Percentiles rank a stretch among this genome's conserved stretches.
Conservation (phyloP, 2,888 invertebrate genomes). For the Diplazon laetatorius region DNA sequence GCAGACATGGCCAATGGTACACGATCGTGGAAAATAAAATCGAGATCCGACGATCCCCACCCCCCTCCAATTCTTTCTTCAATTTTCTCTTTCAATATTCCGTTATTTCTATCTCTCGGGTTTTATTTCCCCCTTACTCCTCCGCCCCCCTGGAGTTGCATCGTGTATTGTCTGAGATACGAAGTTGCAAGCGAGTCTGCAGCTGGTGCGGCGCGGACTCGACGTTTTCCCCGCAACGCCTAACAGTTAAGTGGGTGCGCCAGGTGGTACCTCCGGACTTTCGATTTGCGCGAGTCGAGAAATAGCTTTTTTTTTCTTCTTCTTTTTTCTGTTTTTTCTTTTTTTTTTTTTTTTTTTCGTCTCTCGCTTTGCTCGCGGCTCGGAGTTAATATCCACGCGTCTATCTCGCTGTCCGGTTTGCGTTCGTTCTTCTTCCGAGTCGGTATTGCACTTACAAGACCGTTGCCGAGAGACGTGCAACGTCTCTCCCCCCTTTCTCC, state of each 20-base stretch:
- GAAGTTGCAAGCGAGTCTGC: slow-evolving; percentile 43
- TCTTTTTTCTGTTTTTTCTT: too few species aligned
- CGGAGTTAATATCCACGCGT: slow-evolving; percentile 4
- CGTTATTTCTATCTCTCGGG: slow-evolving; percentile 45
- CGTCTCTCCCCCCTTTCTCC: neutral
- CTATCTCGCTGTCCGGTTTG: neutral
- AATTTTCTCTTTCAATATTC: slow-evolving; percentile 59
- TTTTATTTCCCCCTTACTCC: slow-evolving; percentile 42
- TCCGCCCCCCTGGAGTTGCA: slow-evolving; percentile 34
- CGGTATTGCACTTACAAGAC: too few species aligned
- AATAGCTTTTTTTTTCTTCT: slow-evolving; percentile 56
- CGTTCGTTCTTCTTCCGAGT: neutral
- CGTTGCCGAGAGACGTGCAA: too few species aligned
- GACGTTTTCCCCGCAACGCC: neutral
- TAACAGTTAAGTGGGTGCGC: slow-evolving; percentile 47
- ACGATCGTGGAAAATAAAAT: slow-evolving; percentile 27
- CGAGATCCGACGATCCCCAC: slow-evolving; percentile 17
- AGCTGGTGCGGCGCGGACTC: slow-evolving; percentile 23
- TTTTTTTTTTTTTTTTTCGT: too few species aligned
- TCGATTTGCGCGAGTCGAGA: slow-evolving; percentile 61
- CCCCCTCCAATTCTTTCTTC: slow-evolving; percentile 57
- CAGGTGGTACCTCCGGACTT: slow-evolving; percentile 64
- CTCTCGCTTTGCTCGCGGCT: slow-evolving; percentile 20
- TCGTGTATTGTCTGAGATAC: slow-evolving; percentile 21
- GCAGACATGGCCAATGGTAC: neutral